A percentile compares a stretch with the other conserved stretches of the same genome.
Conservation (phyloP, 2,113 vertebrate species). For the Ochotona princeps region DNA sequence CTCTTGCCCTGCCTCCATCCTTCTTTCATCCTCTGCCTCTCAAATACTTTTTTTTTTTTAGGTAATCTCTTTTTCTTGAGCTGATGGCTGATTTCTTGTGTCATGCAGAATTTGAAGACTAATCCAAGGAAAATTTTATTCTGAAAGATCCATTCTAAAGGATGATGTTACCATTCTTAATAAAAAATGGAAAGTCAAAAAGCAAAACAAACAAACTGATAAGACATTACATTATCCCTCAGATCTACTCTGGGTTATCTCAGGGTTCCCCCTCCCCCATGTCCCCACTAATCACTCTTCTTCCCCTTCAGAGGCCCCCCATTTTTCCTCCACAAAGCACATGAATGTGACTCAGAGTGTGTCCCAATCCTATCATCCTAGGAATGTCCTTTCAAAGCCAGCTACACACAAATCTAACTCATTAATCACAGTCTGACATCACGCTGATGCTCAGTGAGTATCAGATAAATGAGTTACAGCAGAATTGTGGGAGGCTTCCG, state of each 20-base stretch:
- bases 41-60: too few relatives aligned
- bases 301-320: not conserved
- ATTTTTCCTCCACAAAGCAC: not conserved
- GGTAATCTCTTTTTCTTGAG: too few relatives aligned
- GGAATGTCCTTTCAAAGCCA: not conserved
- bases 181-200: too few relatives aligned
- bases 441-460: not conserved
- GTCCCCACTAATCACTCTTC: not conserved
- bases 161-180: too few relatives aligned
- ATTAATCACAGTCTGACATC: slow-evolving; percentile 34
- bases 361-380: not conserved
- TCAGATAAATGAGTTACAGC: slow-evolving; percentile 4
- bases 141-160: too few relatives aligned
- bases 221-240: not conserved
- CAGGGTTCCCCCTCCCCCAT: not conserved
- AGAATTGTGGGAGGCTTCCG: slow-evolving; percentile 10
- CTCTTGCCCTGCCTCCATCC: too few relatives aligned
- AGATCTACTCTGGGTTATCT: not conserved
- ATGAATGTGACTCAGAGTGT: not conserved
- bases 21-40: too few relatives aligned
- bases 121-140: not conserved
- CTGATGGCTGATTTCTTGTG: too few relatives aligned
- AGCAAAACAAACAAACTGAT: not conserved
- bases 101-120: too few relatives aligned
- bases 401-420: not conserved